phyloP scores from a whole-genome alignment of 2,797 vertebrate genomes.

The Sebastes umbrosus region DNA sequence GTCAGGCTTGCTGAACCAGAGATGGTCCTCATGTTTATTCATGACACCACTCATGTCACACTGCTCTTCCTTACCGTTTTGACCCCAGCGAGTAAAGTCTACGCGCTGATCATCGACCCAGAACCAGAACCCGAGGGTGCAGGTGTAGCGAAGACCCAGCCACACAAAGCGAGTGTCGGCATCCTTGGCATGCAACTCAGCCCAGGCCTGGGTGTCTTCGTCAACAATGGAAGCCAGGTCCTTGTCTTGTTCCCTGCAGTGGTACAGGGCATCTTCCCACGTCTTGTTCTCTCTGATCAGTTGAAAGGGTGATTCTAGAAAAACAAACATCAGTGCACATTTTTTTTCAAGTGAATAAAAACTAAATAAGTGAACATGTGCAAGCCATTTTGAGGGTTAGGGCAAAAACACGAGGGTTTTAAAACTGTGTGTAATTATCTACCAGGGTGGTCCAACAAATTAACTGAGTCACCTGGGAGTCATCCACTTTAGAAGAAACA shows the following conservation, averaged over 20 bases:
- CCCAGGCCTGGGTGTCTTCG: slow-evolving; percentile 5
- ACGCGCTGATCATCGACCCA: slow-evolving; percentile 23
- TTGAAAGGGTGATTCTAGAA: background rate
- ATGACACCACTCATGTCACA: slow-evolving; percentile 44
- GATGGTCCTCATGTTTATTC: background rate
- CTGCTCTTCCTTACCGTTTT: accelerated
- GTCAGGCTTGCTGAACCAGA: slow-evolving; percentile 19
- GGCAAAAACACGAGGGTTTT: background rate
- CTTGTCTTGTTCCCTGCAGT: slow-evolving; percentile 35
- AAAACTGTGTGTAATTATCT: background rate
- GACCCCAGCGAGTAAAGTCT: slow-evolving; percentile 17
- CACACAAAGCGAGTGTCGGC: slow-evolving; percentile 42
- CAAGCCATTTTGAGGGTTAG: background rate
- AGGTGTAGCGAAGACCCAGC: slow-evolving; percentile 60
- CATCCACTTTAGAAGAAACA: background rate
- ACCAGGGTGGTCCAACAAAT: background rate
- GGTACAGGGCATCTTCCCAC: slow-evolving; percentile 35
- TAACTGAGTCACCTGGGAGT: background rate
- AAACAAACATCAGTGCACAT: background rate
- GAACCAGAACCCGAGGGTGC: slow-evolving; percentile 61
- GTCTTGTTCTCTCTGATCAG: slow-evolving; percentile 30
- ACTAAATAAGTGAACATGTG: background rate
- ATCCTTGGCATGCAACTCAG: background rate
- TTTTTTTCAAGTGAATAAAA: background rate
- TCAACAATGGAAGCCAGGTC: slow-evolving; percentile 51